A percentile compares a stretch with the other conserved stretches of the same genome.
These are phyloP conservation scores for Leptodactylus fallax DNA, from an alignment of 2,797 vertebrate genomes.

Conservation along the genomic window DNA sequence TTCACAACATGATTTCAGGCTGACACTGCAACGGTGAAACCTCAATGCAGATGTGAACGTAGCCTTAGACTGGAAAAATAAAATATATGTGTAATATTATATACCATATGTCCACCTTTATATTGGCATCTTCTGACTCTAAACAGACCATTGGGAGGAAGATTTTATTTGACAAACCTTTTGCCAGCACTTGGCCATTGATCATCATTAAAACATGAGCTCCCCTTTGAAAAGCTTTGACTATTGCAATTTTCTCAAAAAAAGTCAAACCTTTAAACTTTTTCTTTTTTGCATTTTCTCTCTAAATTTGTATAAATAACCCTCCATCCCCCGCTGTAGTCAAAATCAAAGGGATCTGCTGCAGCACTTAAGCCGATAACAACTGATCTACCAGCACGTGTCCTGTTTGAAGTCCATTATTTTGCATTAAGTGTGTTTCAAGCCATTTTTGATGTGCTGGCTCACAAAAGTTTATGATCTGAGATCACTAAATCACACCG, in stretches of 20 bases:
- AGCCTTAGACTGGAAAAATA: too few relatives aligned
- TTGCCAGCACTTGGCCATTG: neutral
- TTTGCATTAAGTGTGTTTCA: constrained; percentile 40
- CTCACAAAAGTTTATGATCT: constrained; percentile 35
- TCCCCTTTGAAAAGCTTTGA: neutral
- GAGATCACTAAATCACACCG: constrained; percentile 16
- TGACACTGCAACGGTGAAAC: too few relatives aligned
- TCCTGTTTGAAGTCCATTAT: constrained; percentile 19
- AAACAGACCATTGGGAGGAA: neutral
- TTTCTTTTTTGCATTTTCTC: neutral
- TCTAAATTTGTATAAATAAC: constrained; percentile 24
- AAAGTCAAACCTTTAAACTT: neutral
- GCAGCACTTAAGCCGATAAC: constrained; percentile 29
- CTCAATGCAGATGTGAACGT: too few relatives aligned
- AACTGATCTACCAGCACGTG: constrained; percentile 16
- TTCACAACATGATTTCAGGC: too few relatives aligned
- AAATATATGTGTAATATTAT: neutral
- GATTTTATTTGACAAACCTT: neutral
- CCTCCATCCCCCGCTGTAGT: neutral
- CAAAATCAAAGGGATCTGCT: constrained; percentile 12
- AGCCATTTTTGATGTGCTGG: constrained; percentile 15
- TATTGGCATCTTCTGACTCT: neutral
- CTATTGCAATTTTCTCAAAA: constrained; percentile 1
- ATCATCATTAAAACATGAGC: constrained; percentile 14
- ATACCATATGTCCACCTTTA: neutral